A percentile compares a stretch with the other conserved stretches of the same genome.
These are phyloP conservation scores for Phainopepla nitens DNA, from an alignment of 2,113 vertebrate genomes.

Conservation along the genomic window DNA sequence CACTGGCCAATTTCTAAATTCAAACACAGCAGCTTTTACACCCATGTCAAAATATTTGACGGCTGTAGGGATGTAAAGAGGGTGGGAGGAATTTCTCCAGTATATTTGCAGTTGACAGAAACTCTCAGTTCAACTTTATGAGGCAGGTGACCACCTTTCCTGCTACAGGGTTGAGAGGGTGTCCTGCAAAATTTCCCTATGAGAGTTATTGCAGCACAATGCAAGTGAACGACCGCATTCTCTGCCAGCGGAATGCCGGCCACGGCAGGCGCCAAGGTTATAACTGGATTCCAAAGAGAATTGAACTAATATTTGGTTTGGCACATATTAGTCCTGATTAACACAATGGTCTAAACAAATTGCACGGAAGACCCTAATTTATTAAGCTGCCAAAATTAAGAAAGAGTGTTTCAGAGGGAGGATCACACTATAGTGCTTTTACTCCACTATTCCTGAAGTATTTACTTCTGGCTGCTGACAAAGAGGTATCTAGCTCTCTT, in stretches of 20 bases:
- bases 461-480: neutral
- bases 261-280: neutral
- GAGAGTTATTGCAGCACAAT: neutral
- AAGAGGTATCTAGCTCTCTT: neutral
- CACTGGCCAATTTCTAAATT: slow-evolving; percentile 64
- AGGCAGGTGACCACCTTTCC: neutral
- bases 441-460: neutral
- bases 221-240: rapidly evolving
- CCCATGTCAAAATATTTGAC: slow-evolving; percentile 11
- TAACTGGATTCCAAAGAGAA: neutral
- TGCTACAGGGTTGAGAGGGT: neutral
- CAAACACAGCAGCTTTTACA: slow-evolving; percentile 36
- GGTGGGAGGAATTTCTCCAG: neutral
- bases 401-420: neutral
- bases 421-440: neutral
- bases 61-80: neutral
- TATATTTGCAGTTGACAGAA: neutral
- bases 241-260: neutral
- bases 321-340: neutral
- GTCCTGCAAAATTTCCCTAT: neutral
- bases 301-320: neutral
- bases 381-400: neutral
- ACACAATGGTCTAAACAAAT: neutral
- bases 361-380: neutral
- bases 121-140: rapidly evolving